A percentile compares a stretch with the other conserved stretches of the same genome.
Evolutionary conservation across 2,113 vertebrate species (phyloP).

Genomic region (Gobius niger): DNA sequence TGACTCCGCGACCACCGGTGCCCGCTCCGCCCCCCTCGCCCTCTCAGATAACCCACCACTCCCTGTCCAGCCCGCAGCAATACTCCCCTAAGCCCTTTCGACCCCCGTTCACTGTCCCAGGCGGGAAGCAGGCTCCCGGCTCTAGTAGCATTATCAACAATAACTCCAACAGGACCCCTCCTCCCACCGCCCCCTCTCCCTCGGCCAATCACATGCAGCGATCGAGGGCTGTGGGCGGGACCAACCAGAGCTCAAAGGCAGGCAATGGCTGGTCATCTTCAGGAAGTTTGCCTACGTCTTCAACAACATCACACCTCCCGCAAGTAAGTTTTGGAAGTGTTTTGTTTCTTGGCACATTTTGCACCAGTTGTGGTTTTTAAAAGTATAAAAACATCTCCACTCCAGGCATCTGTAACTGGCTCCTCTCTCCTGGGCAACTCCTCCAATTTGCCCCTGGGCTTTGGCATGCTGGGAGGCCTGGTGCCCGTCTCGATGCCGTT

Average conservation of each 20-base stretch:
- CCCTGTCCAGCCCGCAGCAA: constrained; percentile 53
- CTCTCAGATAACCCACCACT: constrained; percentile 54
- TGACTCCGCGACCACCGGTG: constrained; percentile 70
- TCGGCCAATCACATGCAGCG: constrained; percentile 68
- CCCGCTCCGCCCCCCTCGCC: constrained; percentile 64
- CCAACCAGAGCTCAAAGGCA: constrained; percentile 65
- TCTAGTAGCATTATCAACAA: constrained; percentile 34
- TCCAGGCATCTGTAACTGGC: constrained; percentile 85
- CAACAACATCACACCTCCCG: constrained; percentile 74
- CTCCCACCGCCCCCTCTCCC: constrained; percentile 46
- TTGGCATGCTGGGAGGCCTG: constrained; percentile 95
- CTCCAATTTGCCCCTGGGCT: constrained; percentile 90
- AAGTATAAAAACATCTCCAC: constrained; percentile 10
- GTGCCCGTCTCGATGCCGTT: constrained; percentile 97
- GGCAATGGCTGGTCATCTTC: constrained; percentile 62
- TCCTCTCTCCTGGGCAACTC: constrained; percentile 82
- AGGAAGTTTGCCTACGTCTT: constrained; percentile 59
- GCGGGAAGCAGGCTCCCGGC: constrained; percentile 49
- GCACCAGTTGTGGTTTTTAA: neutral
- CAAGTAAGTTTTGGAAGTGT: constrained; percentile 55
- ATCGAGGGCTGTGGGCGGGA: constrained; percentile 64
- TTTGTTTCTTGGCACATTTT: neutral
- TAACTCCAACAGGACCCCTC: constrained; percentile 46
- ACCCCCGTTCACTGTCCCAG: constrained; percentile 56
- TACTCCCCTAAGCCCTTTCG: constrained; percentile 65